A percentile compares a stretch with the other conserved stretches of the same genome.
Conservation (phyloP, 2,797 vertebrate genomes). For the Epinephelus awoara region DNA sequence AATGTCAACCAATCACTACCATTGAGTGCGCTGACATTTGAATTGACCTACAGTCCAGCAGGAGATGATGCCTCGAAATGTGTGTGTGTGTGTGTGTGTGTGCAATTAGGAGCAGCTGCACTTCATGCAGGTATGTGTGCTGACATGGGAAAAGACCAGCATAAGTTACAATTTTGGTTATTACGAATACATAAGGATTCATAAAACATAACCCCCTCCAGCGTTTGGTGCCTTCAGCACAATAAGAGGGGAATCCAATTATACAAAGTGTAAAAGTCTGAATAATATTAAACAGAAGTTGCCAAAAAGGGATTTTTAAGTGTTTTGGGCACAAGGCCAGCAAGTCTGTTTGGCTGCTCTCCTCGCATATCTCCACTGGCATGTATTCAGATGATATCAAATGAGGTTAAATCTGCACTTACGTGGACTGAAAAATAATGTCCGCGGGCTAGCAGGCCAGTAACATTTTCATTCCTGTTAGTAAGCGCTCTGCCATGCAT, state of each 20-base stretch:
- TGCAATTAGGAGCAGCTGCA: neutral
- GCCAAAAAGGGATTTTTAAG: slow-evolving; percentile 42
- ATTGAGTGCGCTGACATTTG: slow-evolving; percentile 60
- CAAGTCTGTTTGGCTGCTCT: slow-evolving; percentile 44
- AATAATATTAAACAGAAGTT: slow-evolving; percentile 42
- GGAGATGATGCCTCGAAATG: slow-evolving; percentile 22
- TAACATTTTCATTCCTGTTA: slow-evolving; percentile 36
- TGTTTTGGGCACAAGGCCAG: slow-evolving; percentile 62
- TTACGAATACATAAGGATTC: slow-evolving; percentile 58
- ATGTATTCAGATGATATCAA: slow-evolving; percentile 58
- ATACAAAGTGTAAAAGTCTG: slow-evolving; percentile 51
- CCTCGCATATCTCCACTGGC: slow-evolving; percentile 41
- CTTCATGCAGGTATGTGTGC: neutral
- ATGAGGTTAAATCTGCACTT: slow-evolving; percentile 61
- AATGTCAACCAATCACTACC: slow-evolving; percentile 67
- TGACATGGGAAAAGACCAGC: slow-evolving; percentile 4
- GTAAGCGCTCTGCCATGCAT: slow-evolving; percentile 22
- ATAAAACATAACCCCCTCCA: slow-evolving; percentile 52
- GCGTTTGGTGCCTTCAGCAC: slow-evolving; percentile 13
- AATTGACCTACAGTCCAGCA: slow-evolving; percentile 45
- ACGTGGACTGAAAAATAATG: slow-evolving; percentile 49
- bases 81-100: slow-evolving; percentile 1
- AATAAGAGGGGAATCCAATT: slow-evolving; percentile 54
- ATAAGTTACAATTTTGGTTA: slow-evolving; percentile 28
- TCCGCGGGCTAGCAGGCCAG: slow-evolving; percentile 31